Evolutionary conservation across 92 coral and sea anemone species (phyloP), one percentile per base, ranked within the genome.

Genomic region (Porites cylindrica): DNA sequence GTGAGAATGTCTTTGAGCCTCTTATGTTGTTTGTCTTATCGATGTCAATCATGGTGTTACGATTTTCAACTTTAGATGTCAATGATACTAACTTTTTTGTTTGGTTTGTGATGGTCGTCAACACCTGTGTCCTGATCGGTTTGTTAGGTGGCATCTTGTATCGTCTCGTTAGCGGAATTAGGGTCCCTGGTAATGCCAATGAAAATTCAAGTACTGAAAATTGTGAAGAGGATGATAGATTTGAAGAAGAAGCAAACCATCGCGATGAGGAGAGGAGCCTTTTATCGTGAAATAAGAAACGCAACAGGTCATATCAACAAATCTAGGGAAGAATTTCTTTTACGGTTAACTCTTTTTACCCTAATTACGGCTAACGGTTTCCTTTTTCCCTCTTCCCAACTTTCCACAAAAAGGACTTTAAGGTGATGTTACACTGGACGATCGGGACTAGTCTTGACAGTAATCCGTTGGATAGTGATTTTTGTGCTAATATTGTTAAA

Each of bases 41-140:
- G 32, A 74, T 84, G 76, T 92, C 95, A 10, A 89, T 92, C 58
- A 70, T 85, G 85, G 23, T 89, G 60, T 50, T 86, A 62, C 85
- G 91, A 86, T 80, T 92, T 85, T 80, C 94, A 59, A 50, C 83
- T 32, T 21, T 88, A 29, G 94, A 88, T 83, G 66, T 67, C 51
- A 43, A 23, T 10, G 61, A 78, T 50, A 18, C 79, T 10, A 17
- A 0, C 6, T 8, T 79, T 12, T 75, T 84, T 23, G 68, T 89
- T 50, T 91, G 93, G 94, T 19, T 85, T 47, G 85, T 89, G 59
- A 86, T 91, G 53, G 23, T 76, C 47, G 79, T 84, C 11, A 91
- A 91, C 60, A 56, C 71, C 4, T 21, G 82, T 63, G 70, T 82
- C 10, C 65, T 85, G 9, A 71, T 78, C 14, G 29, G 11, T 24